Base-by-base conservation (phyloP, 2,888 invertebrate genomes). In the Cataglyphis cursor region DNA sequence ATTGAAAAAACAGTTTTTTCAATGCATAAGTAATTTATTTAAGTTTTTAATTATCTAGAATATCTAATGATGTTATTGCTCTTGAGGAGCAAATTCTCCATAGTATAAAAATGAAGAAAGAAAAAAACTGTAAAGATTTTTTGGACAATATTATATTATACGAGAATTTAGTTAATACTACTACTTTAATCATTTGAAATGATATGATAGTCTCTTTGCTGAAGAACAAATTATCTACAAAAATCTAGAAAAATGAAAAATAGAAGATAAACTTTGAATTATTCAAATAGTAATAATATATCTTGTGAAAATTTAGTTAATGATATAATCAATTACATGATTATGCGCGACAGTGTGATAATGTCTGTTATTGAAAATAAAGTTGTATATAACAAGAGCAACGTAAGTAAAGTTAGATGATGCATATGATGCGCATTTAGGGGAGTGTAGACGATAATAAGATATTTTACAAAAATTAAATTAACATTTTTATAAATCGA, bases 1-100 rank as follows among this genome's bases (percentile, higher is more conserved):
- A n/a, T 88, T 89, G 57, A 88, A 88, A 88, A n/a, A 89, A 88
- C 35, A 87, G 82, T 38, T 84, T 85, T 18, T 62, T 85, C 64
- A 83, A 85, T 18, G 85, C 31, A 21, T 6, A 90, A 78, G 24
- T 84, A 87, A 81, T 48, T 68, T 12, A 28, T 57, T 8, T 80
- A 54, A 15, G 65, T 87, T n/a, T 57, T 57, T 24, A 54, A 66
- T 44, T 28, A 18, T 66, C 0, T 21, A 18, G 18, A 44, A 66
- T 35, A 6, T 66, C 48, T 48, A 18, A 66, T 10, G n/a, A 66
- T 48, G 3, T 10, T 10, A n/a, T 72, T n/a, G 35, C 28, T 51
- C 10, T 61, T 48, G 66, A 65, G 5, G 85, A 80, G 24, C 72
- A 24, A 66, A 48, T 44, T 28, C 5, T 44, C 0, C 10, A 44